Evolutionary conservation across 2,797 vertebrate species (phyloP).

Genomic region (Mus caroli): DNA sequence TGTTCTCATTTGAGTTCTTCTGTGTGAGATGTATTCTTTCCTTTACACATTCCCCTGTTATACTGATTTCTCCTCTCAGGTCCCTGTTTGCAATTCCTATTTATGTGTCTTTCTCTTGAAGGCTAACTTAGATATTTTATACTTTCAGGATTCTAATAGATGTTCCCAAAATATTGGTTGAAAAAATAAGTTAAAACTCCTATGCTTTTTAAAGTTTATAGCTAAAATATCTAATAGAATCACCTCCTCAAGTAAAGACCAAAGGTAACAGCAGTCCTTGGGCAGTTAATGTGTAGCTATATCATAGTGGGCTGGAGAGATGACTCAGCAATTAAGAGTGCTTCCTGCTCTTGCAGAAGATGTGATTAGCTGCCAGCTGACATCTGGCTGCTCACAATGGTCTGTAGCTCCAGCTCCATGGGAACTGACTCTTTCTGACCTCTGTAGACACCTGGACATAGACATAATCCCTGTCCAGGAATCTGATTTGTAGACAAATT

Average conservation of each 20-base stretch:
- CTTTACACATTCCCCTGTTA: neutral
- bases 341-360: neutral
- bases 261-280: neutral
- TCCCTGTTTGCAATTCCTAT: neutral
- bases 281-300: neutral
- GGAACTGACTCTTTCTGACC: neutral
- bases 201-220: slow-evolving; percentile 27
- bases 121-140: neutral
- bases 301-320: neutral
- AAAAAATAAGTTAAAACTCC: neutral
- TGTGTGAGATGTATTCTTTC: neutral
- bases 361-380: neutral
- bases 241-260: neutral
- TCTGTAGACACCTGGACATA: neutral
- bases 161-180: neutral
- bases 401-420: neutral
- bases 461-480: neutral
- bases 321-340: neutral
- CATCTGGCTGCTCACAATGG: neutral
- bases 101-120: neutral
- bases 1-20: slow-evolving; percentile 17
- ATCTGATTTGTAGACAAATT: neutral
- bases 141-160: accelerated
- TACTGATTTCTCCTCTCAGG: neutral
- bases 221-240: neutral